Percentiles rank a stretch among this genome's conserved stretches.
These are phyloP conservation scores for Cheilosia urbana DNA, from an alignment of 2,888 invertebrate genomes.

Conservation along the genomic window DNA sequence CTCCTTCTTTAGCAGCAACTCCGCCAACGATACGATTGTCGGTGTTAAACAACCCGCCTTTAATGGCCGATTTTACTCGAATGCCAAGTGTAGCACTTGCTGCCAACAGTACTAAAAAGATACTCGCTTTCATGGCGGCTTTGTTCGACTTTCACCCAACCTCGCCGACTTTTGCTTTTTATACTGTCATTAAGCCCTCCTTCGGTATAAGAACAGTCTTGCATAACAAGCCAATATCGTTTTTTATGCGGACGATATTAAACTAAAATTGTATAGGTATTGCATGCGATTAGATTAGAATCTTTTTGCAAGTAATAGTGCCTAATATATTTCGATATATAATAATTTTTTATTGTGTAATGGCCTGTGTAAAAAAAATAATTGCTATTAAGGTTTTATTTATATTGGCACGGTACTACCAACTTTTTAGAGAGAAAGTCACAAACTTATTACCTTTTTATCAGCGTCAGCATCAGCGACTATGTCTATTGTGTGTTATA, in stretches of 20 bases:
- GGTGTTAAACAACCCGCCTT: background rate
- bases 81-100: conserved; percentile 3
- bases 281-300: conserved; percentile 22
- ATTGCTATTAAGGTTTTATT: background rate
- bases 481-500: too few relatives aligned
- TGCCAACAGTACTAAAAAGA: conserved; percentile 18
- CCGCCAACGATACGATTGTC: conserved; percentile 81
- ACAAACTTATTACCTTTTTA: too few relatives aligned
- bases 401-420: too few relatives aligned
- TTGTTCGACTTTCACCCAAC: background rate
- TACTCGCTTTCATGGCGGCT: conserved; percentile 7
- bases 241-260: conserved; percentile 1
- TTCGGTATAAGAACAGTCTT: background rate
- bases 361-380: background rate
- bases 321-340: background rate
- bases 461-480: too few relatives aligned
- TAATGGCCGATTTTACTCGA: background rate
- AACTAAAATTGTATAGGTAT: conserved; percentile 7
- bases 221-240: too few relatives aligned
- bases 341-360: conserved; percentile 10
- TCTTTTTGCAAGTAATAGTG: conserved; percentile 11
- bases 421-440: background rate
- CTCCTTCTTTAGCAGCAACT: conserved; percentile 78
- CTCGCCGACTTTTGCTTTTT: conserved; percentile 24
- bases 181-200: conserved; percentile 37